Evolutionary conservation across 30 jellyfish, hydroid and myxozoan species (phyloP).

Genomic region (Aurelia aurita): DNA sequence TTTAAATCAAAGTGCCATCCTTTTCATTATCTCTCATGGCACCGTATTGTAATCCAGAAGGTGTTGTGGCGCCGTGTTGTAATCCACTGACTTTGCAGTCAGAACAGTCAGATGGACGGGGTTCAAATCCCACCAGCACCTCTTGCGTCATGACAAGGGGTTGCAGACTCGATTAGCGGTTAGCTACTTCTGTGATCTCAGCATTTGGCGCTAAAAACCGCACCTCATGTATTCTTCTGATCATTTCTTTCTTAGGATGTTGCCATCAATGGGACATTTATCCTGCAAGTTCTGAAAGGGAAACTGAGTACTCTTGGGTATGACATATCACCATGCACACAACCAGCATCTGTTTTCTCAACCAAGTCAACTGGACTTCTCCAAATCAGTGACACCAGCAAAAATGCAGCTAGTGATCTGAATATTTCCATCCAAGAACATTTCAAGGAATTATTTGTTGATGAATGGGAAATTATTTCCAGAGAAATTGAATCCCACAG

Average conservation of each 20-base stretch:
- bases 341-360: slow-evolving; percentile 15
- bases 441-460: neutral
- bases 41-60: too few species aligned
- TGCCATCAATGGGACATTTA: slow-evolving; percentile 20
- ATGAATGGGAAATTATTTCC: neutral
- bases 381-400: slow-evolving; percentile 16
- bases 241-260: slow-evolving; percentile 18
- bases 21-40: too few species aligned
- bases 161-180: too few species aligned
- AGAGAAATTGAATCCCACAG: neutral
- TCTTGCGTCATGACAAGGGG: too few species aligned
- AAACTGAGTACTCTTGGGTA: slow-evolving; percentile 27
- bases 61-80: too few species aligned
- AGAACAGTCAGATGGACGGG: too few species aligned
- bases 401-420: neutral
- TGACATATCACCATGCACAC: slow-evolving; percentile 23
- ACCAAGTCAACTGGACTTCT: slow-evolving; percentile 26
- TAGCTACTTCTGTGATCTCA: too few species aligned
- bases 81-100: too few species aligned
- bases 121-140: too few species aligned
- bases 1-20: too few species aligned
- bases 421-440: neutral
- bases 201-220: too few species aligned
- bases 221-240: too few species aligned
- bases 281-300: slow-evolving; percentile 45